Base-by-base conservation (phyloP, 2,113 vertebrate genomes). In the Cichladusa arquata region DNA sequence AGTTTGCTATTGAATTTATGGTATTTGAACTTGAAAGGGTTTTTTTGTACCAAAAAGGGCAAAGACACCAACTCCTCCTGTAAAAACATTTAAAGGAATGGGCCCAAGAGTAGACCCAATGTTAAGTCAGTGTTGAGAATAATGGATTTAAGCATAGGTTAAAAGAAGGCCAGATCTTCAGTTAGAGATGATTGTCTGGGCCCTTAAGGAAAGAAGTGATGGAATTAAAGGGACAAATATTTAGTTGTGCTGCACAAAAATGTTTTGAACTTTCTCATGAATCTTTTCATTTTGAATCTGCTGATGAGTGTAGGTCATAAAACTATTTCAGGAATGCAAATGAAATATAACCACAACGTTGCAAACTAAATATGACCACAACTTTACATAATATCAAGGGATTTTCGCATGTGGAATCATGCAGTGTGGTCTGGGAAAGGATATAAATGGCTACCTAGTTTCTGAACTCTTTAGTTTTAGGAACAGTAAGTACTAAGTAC, bases 291-390 rank as follows among this genome's bases (percentile, higher is more conserved):
- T 91, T 70, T 58, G 11, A 62, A 33, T 94, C 38, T 81, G 23
- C 34, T 70, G 40, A 44, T 72, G 62, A 81, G 15, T 19, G 16
- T 72, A 65, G 38, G 16, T 87, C 34, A 26, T 58, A 53, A 69
- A 95, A 82, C 50, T 67, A 33, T 85, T 85, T 89, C 42, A 76
- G 74, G 45, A 94, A 81, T 62, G 66, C 33, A 69, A 92, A 50
- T 34, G 51, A 61, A 89, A 72, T 47, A 4, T 51, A 79, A 76
- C 34, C 33, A 56, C 53, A 81, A 58, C 14, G 64, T 92, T 42
- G 24, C 51, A 89, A 91, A 66, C 29, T 61, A 86, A 91, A 74
- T 81, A 36, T 73, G 77, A 48, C n/a, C n/a, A 44, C 42, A 65
- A 5, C 38, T 66, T 93, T 7, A 74, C 6, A 65, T 86, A 91